Percentiles rank a stretch among this genome's conserved stretches.
phyloP scores from a whole-genome alignment of 2,888 invertebrate species.

The Trachelus stipa region DNA sequence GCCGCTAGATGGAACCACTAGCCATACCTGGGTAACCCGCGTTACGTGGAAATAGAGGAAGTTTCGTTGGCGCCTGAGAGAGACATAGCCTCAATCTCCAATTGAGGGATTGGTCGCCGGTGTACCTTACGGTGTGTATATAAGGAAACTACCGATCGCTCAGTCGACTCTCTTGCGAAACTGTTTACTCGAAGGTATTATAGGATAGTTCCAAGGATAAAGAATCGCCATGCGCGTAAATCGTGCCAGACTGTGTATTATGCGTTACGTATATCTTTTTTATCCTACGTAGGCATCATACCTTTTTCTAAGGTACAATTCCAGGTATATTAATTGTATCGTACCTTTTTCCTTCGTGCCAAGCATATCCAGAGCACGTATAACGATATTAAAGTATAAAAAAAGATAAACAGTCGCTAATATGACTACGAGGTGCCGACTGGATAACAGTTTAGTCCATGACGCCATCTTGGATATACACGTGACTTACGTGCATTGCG shows the following conservation, averaged over 20 bases:
- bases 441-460: neutral
- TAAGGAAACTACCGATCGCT: slow-evolving; percentile 60
- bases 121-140: slow-evolving; percentile 34
- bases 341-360: neutral
- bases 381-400: neutral
- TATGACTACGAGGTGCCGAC: neutral
- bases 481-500: neutral
- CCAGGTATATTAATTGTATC: neutral
- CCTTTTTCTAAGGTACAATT: neutral
- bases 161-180: slow-evolving; percentile 59
- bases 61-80: neutral
- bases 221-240: slow-evolving; percentile 38
- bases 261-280: neutral
- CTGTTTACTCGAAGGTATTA: slow-evolving; percentile 54
- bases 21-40: neutral
- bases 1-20: neutral
- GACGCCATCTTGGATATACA: neutral
- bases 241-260: neutral
- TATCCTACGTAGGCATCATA: neutral
- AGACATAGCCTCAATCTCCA: neutral
- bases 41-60: neutral
- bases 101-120: neutral
- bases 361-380: neutral
- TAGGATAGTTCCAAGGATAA: slow-evolving; percentile 62
- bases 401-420: neutral